Evolutionary conservation across 64 coral and sea anemone species (phyloP).

Genomic region (Pocillopora verrucosa): DNA sequence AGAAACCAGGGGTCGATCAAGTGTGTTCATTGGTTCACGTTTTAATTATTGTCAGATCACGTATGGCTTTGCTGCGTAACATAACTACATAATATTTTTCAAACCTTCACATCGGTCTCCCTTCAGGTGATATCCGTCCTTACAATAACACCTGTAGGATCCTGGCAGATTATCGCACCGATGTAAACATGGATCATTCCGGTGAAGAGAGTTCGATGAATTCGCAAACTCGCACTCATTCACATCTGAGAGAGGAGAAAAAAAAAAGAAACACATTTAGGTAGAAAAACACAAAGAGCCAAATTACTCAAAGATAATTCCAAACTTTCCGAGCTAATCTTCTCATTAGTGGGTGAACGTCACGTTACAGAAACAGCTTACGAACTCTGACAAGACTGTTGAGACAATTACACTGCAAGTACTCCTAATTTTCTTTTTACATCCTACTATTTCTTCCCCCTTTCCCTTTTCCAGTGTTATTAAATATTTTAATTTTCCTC

Average conservation of each 20-base stretch:
- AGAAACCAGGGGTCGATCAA: too few species aligned
- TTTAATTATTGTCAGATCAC: not conserved
- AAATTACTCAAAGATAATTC: too few species aligned
- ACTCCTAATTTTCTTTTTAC: too few species aligned
- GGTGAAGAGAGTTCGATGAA: not conserved
- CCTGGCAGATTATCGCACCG: constrained; percentile 40
- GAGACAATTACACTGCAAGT: too few species aligned
- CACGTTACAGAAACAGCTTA: too few species aligned
- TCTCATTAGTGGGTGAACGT: too few species aligned
- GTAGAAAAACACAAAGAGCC: not conserved
- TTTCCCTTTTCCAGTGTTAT: too few species aligned
- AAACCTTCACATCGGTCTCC: constrained; percentile 26
- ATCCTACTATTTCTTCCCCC: too few species aligned
- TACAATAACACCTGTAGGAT: constrained; percentile 38
- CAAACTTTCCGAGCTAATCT: too few species aligned
- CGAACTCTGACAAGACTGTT: too few species aligned
- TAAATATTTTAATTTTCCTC: not conserved
- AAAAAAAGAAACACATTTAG: not conserved
- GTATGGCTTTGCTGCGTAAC: not conserved
- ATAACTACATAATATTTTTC: not conserved
- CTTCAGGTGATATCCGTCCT: constrained; percentile 15
- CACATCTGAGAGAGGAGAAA: constrained; percentile 12
- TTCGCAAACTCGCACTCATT: constrained; percentile 35
- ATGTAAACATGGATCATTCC: constrained; percentile 25
- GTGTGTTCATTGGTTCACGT: not conserved